phyloP scores from a whole-genome alignment of 2,888 invertebrate species.

The Girardia tigrina region DNA sequence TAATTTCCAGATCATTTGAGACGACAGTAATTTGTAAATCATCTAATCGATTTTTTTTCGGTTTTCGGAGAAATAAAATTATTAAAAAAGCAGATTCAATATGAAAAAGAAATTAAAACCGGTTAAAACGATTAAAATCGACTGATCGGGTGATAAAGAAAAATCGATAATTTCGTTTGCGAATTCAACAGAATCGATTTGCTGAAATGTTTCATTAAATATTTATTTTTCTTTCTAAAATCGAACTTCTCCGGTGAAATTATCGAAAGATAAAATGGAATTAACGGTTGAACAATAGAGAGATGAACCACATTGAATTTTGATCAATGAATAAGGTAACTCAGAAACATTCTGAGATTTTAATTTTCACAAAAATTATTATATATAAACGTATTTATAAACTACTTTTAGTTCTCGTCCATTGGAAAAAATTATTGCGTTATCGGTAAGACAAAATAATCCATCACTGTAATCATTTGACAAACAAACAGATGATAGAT shows the following conservation, averaged over 20 bases:
- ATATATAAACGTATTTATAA: too few relatives aligned
- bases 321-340: background rate
- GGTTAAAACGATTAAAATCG: conserved; percentile 11
- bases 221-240: background rate
- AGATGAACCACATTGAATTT: background rate
- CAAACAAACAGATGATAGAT: background rate
- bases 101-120: background rate
- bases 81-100: too few relatives aligned
- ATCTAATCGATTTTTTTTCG: too few relatives aligned
- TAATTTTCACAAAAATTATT: too few relatives aligned
- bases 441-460: background rate
- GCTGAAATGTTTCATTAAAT: background rate
- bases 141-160: background rate
- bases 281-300: background rate
- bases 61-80: too few relatives aligned
- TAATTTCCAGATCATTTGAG: background rate
- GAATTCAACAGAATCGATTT: background rate
- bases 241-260: background rate
- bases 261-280: background rate
- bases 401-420: background rate
- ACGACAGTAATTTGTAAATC: background rate
- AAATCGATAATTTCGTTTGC: background rate
- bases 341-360: background rate
- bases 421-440: background rate
- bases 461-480: background rate